These are phyloP conservation scores for Pseudomyrmex sp. DNA, from an alignment of 1,140 invertebrate species.

Conservation along the genomic window DNA sequence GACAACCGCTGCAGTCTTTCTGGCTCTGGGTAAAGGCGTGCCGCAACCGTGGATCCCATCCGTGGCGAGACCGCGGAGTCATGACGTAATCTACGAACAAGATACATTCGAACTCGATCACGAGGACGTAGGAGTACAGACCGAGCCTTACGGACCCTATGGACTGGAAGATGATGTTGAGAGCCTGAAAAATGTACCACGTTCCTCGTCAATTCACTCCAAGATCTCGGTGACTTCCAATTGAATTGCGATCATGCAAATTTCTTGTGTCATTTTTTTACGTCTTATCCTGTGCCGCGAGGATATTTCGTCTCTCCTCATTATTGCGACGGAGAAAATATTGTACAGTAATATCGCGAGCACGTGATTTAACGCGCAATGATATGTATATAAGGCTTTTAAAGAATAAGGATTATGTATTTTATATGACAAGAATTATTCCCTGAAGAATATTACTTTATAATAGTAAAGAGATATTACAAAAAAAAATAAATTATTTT, in stretches of 20 bases:
- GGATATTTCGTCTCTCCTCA: background rate
- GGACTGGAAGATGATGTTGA: constrained; percentile 75
- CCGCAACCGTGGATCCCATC: constrained; percentile 86
- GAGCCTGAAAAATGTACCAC: constrained; percentile 75
- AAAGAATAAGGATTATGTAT: constrained; percentile 33
- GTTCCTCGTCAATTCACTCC: constrained; percentile 77
- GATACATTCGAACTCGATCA: constrained; percentile 82
- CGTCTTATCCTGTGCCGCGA: constrained; percentile 13
- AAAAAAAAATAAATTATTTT: background rate
- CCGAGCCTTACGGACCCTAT: constrained; percentile 81
- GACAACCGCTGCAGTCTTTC: constrained; percentile 85
- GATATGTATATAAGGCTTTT: constrained; percentile 39
- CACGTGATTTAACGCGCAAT: background rate
- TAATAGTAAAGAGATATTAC: background rate
- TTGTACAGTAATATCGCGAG: background rate
- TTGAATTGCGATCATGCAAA: constrained; percentile 16
- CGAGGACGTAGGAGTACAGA: constrained; percentile 84
- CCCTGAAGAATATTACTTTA: background rate
- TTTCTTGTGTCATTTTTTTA: constrained; percentile 4
- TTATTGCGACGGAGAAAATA: background rate
- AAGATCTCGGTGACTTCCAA: constrained; percentile 72
- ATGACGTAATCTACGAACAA: constrained; percentile 84
- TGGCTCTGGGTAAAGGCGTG: constrained; percentile 86
- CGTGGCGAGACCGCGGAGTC: constrained; percentile 81
- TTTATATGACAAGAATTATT: constrained; percentile 26